A percentile compares a stretch with the other conserved stretches of the same genome.
Evolutionary conservation across 2,888 invertebrate species (phyloP).

Genomic region (Drosophila neutralis): DNA sequence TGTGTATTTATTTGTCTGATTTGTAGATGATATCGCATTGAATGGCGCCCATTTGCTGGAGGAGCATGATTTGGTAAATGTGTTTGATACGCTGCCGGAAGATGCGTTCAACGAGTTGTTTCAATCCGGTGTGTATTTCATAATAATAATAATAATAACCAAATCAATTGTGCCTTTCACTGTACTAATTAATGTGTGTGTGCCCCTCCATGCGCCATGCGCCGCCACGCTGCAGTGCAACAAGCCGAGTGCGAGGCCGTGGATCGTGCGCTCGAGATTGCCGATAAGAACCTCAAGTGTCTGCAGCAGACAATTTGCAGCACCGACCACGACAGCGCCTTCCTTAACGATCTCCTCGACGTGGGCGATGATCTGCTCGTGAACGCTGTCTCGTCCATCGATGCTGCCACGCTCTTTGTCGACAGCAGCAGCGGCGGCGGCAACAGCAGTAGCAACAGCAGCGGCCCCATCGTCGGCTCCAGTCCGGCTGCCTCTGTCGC

Average conservation of each 20-base stretch:
- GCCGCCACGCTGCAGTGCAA: conserved; percentile 81
- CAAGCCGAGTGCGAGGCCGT: conserved; percentile 94
- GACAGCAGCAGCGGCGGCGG: conserved; percentile 76
- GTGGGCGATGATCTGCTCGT: conserved; percentile 83
- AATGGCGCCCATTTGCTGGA: conserved; percentile 87
- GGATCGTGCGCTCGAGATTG: conserved; percentile 92
- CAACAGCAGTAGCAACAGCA: conserved; percentile 60
- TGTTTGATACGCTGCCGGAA: conserved; percentile 91
- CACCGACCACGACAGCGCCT: conserved; percentile 78
- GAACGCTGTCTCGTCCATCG: conserved; percentile 77
- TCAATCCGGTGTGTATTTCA: conserved; percentile 87
- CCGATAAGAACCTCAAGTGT: conserved; percentile 90
- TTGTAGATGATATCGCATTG: conserved; percentile 86
- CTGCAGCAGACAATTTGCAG: conserved; percentile 87
- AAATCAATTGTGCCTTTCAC: conserved; percentile 64
- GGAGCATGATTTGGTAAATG: conserved; percentile 91
- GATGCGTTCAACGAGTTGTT: conserved; percentile 93
- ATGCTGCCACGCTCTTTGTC: conserved; percentile 79
- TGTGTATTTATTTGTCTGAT: neutral
- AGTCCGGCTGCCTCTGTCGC: conserved; percentile 53
- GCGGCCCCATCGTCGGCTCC: conserved; percentile 39
- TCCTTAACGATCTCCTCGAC: conserved; percentile 83
- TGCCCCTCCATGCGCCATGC: conserved; percentile 45
- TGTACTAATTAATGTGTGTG: conserved; percentile 79
- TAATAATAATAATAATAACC: conserved; percentile 58